Evolutionary conservation across 2,888 invertebrate species (phyloP), one percentile per base, ranked within the genome.

Genomic region (Pammene fasciana): DNA sequence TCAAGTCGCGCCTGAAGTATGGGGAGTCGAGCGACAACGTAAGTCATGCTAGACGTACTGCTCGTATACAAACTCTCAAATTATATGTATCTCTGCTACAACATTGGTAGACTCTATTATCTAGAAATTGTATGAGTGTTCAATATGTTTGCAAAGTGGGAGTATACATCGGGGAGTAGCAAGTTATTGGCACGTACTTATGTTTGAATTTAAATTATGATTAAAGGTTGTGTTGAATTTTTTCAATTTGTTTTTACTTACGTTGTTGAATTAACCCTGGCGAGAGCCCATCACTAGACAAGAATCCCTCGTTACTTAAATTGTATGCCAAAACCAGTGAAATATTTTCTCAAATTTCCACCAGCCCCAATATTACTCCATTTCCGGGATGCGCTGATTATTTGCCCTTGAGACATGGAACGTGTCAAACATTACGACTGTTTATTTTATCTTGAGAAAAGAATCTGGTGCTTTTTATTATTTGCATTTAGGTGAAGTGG

Each of bases 281-380:
- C 9, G 13, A 34, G 4, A n/a, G 34, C 54, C 8, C 54, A 54
- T 34, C 34, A 13, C 54, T 54, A 34, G 8, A 48, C 38, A 38
- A 46, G 43, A 46, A 60, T 65, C 59, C 50, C 55, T 45, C 54
- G 52, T 54, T 65, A 56, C 62, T 64, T 61, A 26, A 68, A 65
- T 65, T 65, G 60, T 48, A 62, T 50, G 50, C 36, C 64, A 34
- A 54, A 70, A 65, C 60, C 68, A 65, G 65, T 46, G 65, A 59
- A 70, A 48, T 60, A 65, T 70, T 60, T 45, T 55, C 46, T 34
- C 41, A 46, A 5, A 55, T 65, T 60, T 55, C 34, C 34, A 50
- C 46, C 16, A 45, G 61, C 61, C 54, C 38, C 45, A 64, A 64
- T 68, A 43, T 57, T 43, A 64, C 50, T 56, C 50, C 16, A 50